Percentiles rank a stretch among this genome's conserved stretches.
Conservation (phyloP, 2,113 vertebrate genomes). For the Chionis minor region DNA sequence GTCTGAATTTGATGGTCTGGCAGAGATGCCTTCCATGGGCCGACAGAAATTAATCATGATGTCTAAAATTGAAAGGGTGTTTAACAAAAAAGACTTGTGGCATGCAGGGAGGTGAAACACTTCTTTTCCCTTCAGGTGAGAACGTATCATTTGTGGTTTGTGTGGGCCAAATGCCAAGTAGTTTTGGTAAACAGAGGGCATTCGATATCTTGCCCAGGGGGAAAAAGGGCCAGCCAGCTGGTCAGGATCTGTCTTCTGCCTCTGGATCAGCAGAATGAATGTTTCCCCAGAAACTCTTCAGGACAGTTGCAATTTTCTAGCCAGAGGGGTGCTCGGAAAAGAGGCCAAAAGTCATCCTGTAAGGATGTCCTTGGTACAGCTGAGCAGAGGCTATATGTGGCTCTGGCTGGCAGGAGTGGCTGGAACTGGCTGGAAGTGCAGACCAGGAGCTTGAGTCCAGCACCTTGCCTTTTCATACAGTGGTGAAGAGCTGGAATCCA, state of each 20-base stretch:
- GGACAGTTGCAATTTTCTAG: background rate
- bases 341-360: background rate
- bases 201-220: background rate
- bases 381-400: rapidly evolving
- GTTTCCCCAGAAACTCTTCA: background rate
- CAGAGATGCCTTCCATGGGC: background rate
- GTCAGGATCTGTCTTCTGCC: background rate
- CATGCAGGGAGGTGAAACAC: background rate
- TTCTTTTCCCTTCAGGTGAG: background rate
- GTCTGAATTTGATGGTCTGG: background rate
- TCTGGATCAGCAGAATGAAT: background rate
- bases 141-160: background rate
- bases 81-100: background rate
- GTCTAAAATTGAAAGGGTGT: background rate
- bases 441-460: background rate
- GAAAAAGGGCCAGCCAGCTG: background rate
- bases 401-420: background rate
- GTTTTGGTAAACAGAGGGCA: background rate
- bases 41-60: background rate
- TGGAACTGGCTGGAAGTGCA: background rate
- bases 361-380: background rate
- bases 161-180: background rate
- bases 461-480: background rate
- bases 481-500: background rate
- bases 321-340: background rate